Evolutionary conservation across 2,888 invertebrate species (phyloP), one percentile per base, ranked within the genome.

Genomic region (Therioaphis trifolii): DNA sequence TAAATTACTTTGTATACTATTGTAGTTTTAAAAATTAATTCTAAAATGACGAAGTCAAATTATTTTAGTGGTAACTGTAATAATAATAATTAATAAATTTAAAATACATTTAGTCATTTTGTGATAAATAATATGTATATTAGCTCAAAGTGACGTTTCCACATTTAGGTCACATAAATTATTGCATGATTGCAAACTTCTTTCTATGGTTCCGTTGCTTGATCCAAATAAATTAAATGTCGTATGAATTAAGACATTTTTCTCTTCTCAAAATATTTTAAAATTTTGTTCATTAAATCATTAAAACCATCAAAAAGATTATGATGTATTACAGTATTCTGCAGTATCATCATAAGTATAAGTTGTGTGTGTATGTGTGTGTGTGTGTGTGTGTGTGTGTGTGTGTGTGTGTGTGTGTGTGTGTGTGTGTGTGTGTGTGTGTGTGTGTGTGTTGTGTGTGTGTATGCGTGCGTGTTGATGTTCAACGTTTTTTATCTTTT

Each of bases 51-150:
- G 58, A 61, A 61, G 52, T 61, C 2, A 61, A 76, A 61, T 61
- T 27, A 76, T 27, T 61, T 61, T 76, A 76, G 27, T 76, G 61
- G 75, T 76, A 76, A 76, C 61, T 76, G 58, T 18, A 43, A 76
- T 46, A 29, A 27, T 63, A 63, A 61, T 27, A 61, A 58, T 11
- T 58, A 21, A 9, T 12, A 24, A 24, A 21, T 58, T 12, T 24
- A 24, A 58, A 58, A 58, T 24, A 58, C 58, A 24, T 58, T 24
- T 58, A 21, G 21, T 21, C 3, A n/a, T n/a, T 58, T 21, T 58
- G 24, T 11, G 21, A 58, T 58, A 21, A 1, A 61, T 29, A 29
- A 29, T 61, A 9, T 5, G 24, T 63, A 24, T 27, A 63, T 27
- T 58, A 58, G 58, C 24, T 58, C 58, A 58, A 58, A 24, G 58